A percentile compares a stretch with the other conserved stretches of the same genome.
These are phyloP conservation scores for Marronus borbonicus DNA, from an alignment of 2,888 invertebrate genomes.

Conservation along the genomic window DNA sequence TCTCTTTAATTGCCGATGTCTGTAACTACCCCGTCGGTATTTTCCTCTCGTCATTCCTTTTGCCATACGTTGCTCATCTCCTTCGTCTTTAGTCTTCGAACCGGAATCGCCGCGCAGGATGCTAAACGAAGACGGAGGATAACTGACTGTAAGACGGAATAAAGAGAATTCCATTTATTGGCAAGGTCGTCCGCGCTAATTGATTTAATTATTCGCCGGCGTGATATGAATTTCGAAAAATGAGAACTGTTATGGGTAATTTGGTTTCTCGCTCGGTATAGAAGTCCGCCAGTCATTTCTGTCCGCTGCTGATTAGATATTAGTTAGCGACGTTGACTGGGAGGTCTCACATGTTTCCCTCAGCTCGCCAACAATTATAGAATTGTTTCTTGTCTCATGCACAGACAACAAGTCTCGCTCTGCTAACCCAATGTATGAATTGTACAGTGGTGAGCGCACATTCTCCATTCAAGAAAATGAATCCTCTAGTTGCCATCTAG, in stretches of 20 bases:
- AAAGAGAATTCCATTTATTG: slow-evolving; percentile 51
- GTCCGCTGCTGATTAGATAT: slow-evolving; percentile 52
- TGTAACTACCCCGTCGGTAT: slow-evolving; percentile 24
- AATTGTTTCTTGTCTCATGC: slow-evolving; percentile 51
- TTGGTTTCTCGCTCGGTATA: slow-evolving; percentile 40
- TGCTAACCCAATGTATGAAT: slow-evolving; percentile 27
- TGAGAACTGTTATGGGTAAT: slow-evolving; percentile 44
- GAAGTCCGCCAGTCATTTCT: slow-evolving; percentile 42
- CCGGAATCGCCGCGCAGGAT: background rate
- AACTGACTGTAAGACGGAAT: slow-evolving; percentile 25
- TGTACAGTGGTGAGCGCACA: background rate
- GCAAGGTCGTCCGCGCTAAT: slow-evolving; percentile 51
- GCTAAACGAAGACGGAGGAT: slow-evolving; percentile 14
- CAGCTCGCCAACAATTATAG: slow-evolving; percentile 52
- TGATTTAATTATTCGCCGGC: slow-evolving; percentile 53
- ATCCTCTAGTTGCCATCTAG: no score
- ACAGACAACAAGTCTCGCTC: slow-evolving; percentile 37
- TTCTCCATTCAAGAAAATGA: no score
- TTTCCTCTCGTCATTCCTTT: slow-evolving; percentile 32
- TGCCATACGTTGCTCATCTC: slow-evolving; percentile 9
- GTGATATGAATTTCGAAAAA: slow-evolving; percentile 53
- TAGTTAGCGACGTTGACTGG: slow-evolving; percentile 51
- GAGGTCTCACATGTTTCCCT: slow-evolving; percentile 53
- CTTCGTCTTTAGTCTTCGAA: background rate
- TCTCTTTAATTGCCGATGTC: slow-evolving; percentile 28